A percentile compares a stretch with the other conserved stretches of the same genome.
Conservation (phyloP, 1,140 invertebrate genomes). For the Batillaria attramentaria region DNA sequence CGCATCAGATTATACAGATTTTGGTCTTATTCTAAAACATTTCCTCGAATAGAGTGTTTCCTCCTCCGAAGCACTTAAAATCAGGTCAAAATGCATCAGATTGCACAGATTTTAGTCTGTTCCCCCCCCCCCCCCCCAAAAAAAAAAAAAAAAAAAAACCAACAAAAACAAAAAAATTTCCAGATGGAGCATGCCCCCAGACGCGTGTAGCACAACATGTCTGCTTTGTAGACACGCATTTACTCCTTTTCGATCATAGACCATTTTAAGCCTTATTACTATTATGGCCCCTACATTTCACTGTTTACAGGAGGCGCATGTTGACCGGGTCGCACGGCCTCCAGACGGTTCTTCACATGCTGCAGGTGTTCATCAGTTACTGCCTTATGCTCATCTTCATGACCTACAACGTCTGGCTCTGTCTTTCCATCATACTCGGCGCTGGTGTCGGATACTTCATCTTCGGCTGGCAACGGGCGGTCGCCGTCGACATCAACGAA, state of each 20-base stretch:
- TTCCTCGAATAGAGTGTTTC: too few species aligned
- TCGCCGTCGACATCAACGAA: conserved; percentile 93
- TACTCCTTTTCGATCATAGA: too few species aligned
- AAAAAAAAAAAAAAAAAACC: too few species aligned
- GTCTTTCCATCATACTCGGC: conserved; percentile 90
- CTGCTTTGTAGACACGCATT: too few species aligned
- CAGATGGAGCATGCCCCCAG: not conserved
- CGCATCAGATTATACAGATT: too few species aligned
- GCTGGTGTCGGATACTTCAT: conserved; percentile 92
- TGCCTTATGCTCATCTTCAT: conserved; percentile 98
- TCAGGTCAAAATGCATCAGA: too few species aligned
- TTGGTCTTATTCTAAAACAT: too few species aligned
- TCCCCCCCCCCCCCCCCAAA: not conserved
- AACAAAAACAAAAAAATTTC: not conserved
- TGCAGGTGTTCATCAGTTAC: conserved; percentile 89
- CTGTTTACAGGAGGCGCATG: conserved; percentile 55
- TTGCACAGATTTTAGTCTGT: not conserved
- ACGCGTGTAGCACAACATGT: not conserved
- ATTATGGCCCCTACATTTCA: not conserved
- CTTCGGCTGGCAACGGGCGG: conserved; percentile 93
- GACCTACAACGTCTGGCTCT: conserved; percentile 98
- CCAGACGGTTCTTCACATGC: conserved; percentile 90
- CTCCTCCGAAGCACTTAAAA: too few species aligned
- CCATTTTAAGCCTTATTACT: too few species aligned
- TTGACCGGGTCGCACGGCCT: conserved; percentile 77